A percentile compares a stretch with the other conserved stretches of the same genome.
Evolutionary conservation across 1,140 invertebrate species (phyloP).

Genomic region (Bradysia coprophila): DNA sequence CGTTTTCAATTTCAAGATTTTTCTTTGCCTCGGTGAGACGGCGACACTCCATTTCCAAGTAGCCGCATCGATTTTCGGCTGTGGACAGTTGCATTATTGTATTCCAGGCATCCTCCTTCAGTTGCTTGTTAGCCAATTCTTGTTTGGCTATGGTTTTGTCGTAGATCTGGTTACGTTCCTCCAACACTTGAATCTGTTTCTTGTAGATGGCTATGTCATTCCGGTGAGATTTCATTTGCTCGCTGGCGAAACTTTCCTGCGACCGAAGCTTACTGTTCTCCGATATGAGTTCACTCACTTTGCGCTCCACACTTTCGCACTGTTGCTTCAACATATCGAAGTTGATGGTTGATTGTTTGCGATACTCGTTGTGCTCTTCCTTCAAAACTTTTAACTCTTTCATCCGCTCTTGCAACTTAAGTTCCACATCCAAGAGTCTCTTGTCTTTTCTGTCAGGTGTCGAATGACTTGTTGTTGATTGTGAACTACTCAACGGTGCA

Average conservation of each 20-base stretch:
- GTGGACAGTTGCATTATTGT: constrained; percentile 52
- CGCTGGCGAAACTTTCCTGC: constrained; percentile 53
- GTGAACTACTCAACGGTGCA: constrained; percentile 3
- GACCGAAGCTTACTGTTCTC: constrained; percentile 52
- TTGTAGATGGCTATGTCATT: constrained; percentile 61
- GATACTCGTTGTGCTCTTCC: constrained; percentile 66
- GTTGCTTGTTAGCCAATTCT: constrained; percentile 59
- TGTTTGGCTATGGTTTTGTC: constrained; percentile 66
- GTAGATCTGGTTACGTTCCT: constrained; percentile 68
- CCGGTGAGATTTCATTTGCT: constrained; percentile 63
- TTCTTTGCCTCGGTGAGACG: constrained; percentile 54
- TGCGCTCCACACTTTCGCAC: constrained; percentile 55
- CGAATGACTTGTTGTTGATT: constrained; percentile 5
- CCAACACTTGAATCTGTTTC: constrained; percentile 61
- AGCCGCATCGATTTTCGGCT: constrained; percentile 53
- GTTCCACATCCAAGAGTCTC: too few species aligned
- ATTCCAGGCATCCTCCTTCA: constrained; percentile 54
- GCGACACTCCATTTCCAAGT: constrained; percentile 55
- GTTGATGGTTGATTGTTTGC: constrained; percentile 62
- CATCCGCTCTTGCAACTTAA: constrained; percentile 39
- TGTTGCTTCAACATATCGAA: constrained; percentile 66
- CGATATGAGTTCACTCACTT: constrained; percentile 38
- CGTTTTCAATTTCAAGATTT: constrained; percentile 55
- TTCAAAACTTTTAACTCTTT: constrained; percentile 48
- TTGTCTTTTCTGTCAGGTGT: too few species aligned